Evolutionary conservation across 2,888 invertebrate species (phyloP).

Genomic region (Epistrophe eligans): DNA sequence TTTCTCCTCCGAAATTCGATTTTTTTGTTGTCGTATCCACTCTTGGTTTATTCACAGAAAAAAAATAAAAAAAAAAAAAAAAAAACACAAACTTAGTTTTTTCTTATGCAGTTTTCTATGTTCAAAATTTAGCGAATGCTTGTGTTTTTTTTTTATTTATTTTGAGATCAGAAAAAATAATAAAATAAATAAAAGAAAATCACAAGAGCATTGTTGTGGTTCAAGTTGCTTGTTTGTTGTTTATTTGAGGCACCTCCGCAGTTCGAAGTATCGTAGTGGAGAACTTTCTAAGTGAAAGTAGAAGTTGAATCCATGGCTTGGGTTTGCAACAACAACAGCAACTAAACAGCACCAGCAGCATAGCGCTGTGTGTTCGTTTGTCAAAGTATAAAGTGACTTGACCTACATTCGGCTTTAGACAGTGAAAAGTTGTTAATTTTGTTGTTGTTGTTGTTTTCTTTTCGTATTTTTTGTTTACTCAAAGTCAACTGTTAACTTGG

Average conservation of each 20-base stretch:
- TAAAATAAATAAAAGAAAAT: constrained; percentile 56
- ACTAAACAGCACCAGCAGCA: background rate
- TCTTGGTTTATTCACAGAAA: background rate
- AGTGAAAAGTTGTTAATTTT: constrained; percentile 45
- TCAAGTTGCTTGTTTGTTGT: constrained; percentile 60
- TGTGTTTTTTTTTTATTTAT: background rate
- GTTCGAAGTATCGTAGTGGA: constrained; percentile 54
- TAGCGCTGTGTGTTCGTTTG: constrained; percentile 44
- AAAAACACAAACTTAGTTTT: background rate
- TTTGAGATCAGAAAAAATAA: constrained; percentile 3
- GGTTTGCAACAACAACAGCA: constrained; percentile 6
- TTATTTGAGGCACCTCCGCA: constrained; percentile 65
- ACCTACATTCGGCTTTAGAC: constrained; percentile 58
- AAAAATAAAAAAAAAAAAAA: background rate
- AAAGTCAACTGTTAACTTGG: constrained; percentile 38
- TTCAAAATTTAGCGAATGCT: constrained; percentile 1
- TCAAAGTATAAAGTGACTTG: constrained; percentile 66
- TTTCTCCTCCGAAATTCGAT: constrained; percentile 54
- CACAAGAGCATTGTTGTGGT: constrained; percentile 37
- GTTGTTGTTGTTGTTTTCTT: background rate
- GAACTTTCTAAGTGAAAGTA: constrained; percentile 76
- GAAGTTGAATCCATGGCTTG: constrained; percentile 51
- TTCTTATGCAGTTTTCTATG: constrained; percentile 31
- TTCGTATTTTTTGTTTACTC: constrained; percentile 23
- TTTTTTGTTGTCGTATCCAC: constrained; percentile 28